phyloP scores from a whole-genome alignment of 2,797 vertebrate genomes.

The Poeciliopsis infans region DNA sequence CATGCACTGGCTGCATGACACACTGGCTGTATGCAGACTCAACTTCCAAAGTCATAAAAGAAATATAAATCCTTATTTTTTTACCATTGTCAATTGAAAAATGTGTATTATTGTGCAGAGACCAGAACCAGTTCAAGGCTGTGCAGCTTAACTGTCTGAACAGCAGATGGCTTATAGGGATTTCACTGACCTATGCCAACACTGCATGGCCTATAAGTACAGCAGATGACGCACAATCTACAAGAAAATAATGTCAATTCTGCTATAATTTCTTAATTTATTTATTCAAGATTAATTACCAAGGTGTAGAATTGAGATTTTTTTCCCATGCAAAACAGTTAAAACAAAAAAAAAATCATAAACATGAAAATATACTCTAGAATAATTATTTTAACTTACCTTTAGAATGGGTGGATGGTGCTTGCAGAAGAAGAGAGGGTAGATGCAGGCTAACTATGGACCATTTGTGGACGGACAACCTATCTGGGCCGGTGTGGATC shows the following conservation, averaged over 20 bases:
- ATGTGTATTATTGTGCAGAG: neutral
- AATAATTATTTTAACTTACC: slow-evolving; percentile 50
- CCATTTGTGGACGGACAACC: slow-evolving; percentile 73
- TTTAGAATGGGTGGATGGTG: slow-evolving; percentile 31
- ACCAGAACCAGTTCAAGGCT: slow-evolving; percentile 38
- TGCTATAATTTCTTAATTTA: neutral
- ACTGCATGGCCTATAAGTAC: slow-evolving; percentile 23
- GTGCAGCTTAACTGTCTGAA: slow-evolving; percentile 41
- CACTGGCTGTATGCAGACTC: neutral
- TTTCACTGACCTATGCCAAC: slow-evolving; percentile 48
- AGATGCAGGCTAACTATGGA: slow-evolving; percentile 42
- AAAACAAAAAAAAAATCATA: neutral
- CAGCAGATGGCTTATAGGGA: slow-evolving; percentile 58
- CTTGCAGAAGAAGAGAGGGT: slow-evolving; percentile 42
- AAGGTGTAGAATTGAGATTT: neutral
- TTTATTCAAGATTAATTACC: neutral
- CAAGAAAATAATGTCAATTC: neutral
- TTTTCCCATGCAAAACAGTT: neutral
- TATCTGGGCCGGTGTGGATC: slow-evolving; percentile 26
- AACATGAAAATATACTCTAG: neutral
- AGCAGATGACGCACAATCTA: neutral
- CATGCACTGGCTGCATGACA: slow-evolving; percentile 31
- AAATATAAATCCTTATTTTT: too few relatives aligned
- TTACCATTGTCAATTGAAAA: neutral
- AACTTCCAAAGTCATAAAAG: neutral